A percentile compares a stretch with the other conserved stretches of the same genome.
Evolutionary conservation across 1,140 invertebrate species (phyloP).

Genomic region (Brachionus plicatilis): DNA sequence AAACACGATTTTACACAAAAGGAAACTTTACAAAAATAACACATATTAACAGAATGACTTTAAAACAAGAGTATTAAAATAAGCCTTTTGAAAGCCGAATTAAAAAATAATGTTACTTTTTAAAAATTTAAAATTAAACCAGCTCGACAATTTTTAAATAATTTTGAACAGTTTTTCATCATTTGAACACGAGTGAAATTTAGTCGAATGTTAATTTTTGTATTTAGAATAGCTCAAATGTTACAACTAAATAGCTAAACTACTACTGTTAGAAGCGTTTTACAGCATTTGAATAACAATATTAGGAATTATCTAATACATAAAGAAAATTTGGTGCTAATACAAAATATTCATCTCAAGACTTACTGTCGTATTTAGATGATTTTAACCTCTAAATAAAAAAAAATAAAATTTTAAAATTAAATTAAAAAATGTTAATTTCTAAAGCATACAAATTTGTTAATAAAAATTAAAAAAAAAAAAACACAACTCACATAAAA

Average conservation of each 20-base stretch:
- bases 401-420: neutral
- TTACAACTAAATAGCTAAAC: neutral
- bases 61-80: too few species aligned
- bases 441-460: neutral
- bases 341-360: neutral
- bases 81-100: too few species aligned
- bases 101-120: too few species aligned
- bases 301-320: neutral
- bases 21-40: too few species aligned
- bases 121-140: too few species aligned
- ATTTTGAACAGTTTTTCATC: too few species aligned
- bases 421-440: neutral
- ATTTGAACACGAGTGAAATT: neutral
- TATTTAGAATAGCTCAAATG: neutral
- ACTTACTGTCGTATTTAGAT: constrained; percentile 32
- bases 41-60: too few species aligned
- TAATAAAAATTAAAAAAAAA: neutral
- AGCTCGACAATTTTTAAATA: too few species aligned
- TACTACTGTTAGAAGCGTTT: neutral
- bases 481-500: neutral
- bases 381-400: constrained; percentile 3
- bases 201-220: neutral
- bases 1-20: too few species aligned
- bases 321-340: neutral
- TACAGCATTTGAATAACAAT: neutral